A percentile compares a stretch with the other conserved stretches of the same genome.
phyloP scores from a whole-genome alignment of 2,888 invertebrate species.

The Clanis bilineata region DNA sequence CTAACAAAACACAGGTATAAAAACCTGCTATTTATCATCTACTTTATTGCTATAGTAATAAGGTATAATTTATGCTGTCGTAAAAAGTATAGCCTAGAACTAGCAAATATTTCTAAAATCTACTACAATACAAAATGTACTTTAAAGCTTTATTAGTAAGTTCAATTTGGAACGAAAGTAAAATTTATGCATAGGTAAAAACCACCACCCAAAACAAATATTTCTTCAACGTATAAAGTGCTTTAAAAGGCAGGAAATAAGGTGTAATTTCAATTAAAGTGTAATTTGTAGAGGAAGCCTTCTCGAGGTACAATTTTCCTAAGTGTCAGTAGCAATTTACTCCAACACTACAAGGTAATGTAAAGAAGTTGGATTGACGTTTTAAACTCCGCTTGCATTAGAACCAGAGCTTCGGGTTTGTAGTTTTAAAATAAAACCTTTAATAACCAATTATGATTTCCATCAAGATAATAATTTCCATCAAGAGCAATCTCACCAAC shows the following conservation, averaged over 20 bases:
- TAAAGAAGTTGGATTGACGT: conserved; percentile 35
- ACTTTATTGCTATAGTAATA: background rate
- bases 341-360: conserved; percentile 30
- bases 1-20: background rate
- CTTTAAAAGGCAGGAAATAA: background rate
- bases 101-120: background rate
- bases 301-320: conserved; percentile 38
- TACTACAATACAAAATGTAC: background rate
- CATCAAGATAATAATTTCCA: no score
- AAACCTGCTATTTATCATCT: background rate
- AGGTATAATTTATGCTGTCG: background rate
- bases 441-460: background rate
- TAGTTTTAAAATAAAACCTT: background rate
- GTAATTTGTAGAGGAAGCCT: background rate
- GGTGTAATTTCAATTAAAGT: background rate
- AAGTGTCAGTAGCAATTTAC: conserved; percentile 44
- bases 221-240: background rate
- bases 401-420: background rate
- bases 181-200: conserved; percentile 9
- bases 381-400: conserved; percentile 14
- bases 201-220: background rate
- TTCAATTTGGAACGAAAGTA: background rate
- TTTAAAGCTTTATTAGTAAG: background rate
- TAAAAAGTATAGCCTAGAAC: conserved; percentile 4
- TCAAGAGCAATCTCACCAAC: no score